Evolutionary conservation across 2,113 vertebrate genomes (phyloP).

Genomic region (Numida meleagris): DNA sequence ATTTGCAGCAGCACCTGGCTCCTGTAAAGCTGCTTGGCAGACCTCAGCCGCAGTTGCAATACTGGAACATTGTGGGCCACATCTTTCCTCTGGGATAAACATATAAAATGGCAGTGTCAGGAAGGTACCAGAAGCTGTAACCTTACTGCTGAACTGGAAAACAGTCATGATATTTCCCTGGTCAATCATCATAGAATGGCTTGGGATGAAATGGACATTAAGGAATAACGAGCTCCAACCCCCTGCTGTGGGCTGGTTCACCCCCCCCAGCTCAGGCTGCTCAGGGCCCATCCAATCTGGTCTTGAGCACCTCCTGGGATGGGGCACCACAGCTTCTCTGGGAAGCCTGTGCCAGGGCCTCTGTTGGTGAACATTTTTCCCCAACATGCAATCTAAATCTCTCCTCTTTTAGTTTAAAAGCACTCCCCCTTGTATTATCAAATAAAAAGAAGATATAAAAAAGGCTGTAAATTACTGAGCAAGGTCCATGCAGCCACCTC

Average conservation of each 20-base stretch:
- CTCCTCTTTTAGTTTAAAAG: background rate
- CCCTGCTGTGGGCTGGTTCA: background rate
- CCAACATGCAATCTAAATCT: background rate
- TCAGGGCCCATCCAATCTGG: background rate
- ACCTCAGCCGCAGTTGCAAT: background rate
- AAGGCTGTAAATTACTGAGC: background rate
- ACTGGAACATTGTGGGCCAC: background rate
- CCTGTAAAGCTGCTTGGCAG: background rate
- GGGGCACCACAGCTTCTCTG: too few species aligned
- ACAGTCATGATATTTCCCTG: background rate
- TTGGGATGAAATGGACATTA: background rate
- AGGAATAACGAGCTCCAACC: background rate
- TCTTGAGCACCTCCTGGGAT: background rate
- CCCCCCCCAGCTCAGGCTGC: background rate
- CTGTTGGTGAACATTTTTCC: background rate
- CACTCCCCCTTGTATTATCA: background rate
- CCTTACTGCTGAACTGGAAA: background rate
- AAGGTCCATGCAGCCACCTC: background rate
- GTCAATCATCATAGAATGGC: background rate
- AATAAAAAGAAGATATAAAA: background rate
- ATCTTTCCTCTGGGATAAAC: conserved; percentile 13
- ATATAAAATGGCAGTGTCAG: background rate
- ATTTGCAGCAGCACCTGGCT: background rate
- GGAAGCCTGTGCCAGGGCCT: background rate
- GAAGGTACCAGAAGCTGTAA: conserved; percentile 5